Evolutionary conservation across 2,888 invertebrate genomes (phyloP), one percentile per base, ranked within the genome.

Genomic region (Alentia gelatinosa): DNA sequence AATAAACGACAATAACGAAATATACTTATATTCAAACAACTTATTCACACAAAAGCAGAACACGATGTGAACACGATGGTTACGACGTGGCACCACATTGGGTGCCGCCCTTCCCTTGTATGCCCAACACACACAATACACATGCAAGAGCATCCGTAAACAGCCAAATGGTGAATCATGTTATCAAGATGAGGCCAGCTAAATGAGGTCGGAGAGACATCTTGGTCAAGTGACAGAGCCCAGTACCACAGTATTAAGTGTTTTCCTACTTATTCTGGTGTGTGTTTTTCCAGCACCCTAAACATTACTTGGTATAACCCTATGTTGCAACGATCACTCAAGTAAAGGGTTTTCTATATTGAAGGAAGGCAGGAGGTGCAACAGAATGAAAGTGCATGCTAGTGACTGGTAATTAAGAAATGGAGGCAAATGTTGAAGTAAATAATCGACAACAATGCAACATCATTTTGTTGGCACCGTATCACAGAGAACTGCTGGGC

Each of bases 381-480:
- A 79, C 79, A 79, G 37, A 79, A 63, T n/a, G 63, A 63, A 79
- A 79, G 35, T 79, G 79, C 79, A 79, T 79, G 79, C 79, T 79
- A 37, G 79, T 79, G 79, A 79, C 79, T 79, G 74, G n/a, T 79
- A 79, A 79, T 35, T 79, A 79, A 19, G 79, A 79, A 79, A 79
- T 79, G 35, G 39, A 37, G 37, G n/a, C 79, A 79, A 79, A 79
- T 79, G 19, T 35, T 79, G 9, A 79, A 79, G 79, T 35, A 35
- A 79, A 79, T 79, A 39, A 79, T 35, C 35, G 30, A 74, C 74
- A 74, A 26, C 74, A 74, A 74, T 74, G 39, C 79, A 79, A 37
- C 39, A 37, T 79, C 4, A 79, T 79, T 79, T 37, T 79, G 79
- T 39, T n/a, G n/a, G 79, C 23, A 39, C 79, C 37, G 1, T 35